phyloP scores from a whole-genome alignment of 92 coral and sea anemone genomes.

The Porites rus region DNA sequence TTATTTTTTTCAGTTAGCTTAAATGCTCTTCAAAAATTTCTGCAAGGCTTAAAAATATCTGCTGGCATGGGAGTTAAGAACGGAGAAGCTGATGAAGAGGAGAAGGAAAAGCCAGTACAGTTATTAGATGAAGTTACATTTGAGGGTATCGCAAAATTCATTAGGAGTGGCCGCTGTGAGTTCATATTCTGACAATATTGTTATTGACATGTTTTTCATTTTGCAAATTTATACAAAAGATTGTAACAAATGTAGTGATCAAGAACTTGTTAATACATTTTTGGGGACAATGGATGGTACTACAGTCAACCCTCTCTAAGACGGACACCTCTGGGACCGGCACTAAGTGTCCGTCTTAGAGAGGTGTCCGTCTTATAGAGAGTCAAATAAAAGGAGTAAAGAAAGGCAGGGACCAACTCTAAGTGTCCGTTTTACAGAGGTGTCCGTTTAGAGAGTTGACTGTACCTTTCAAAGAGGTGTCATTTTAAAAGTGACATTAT shows the following conservation, averaged over 20 bases:
- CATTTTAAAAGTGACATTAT: no score
- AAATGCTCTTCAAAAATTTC: conserved; percentile 4
- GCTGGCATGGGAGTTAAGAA: not conserved
- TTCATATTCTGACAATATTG: not conserved
- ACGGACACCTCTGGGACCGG: no score
- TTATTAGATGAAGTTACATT: conserved; percentile 90
- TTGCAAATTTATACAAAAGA: not conserved
- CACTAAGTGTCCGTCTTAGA: no score
- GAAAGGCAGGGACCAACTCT: no score
- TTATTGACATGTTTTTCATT: not conserved
- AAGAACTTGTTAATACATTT: no score
- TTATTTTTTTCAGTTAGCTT: not conserved
- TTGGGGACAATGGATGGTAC: no score
- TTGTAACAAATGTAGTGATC: not conserved
- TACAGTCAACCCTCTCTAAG: no score
- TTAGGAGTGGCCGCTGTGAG: conserved; percentile 87
- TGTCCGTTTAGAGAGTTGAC: no score
- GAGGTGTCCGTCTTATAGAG: no score
- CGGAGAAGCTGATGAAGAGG: conserved; percentile 22
- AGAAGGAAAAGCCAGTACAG: conserved; percentile 79
- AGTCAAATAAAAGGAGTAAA: no score
- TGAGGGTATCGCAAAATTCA: conserved; percentile 92
- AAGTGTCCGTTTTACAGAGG: no score
- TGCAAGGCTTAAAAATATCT: conserved; percentile 7
- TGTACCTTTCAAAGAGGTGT: no score